Percentiles rank a stretch among this genome's conserved stretches.
These are phyloP conservation scores for Aphelenchoides fujianensis DNA, from an alignment of 1,140 invertebrate species.

Conservation along the genomic window DNA sequence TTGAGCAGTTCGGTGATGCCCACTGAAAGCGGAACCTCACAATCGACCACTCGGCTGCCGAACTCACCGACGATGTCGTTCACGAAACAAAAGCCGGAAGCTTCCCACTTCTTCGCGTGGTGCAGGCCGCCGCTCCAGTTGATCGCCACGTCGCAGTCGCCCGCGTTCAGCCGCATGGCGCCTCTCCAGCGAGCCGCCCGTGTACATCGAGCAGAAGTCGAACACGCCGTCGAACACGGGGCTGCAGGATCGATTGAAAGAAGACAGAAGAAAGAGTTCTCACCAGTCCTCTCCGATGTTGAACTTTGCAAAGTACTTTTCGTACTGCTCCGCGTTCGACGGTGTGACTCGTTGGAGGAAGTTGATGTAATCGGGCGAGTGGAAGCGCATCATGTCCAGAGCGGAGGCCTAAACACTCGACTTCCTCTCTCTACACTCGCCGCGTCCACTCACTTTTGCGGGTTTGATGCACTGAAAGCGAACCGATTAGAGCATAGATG, in stretches of 20 bases:
- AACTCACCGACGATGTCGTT: slow-evolving; percentile 96
- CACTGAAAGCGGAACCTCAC: too few species aligned
- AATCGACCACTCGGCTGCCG: slow-evolving; percentile 70
- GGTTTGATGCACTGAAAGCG: slow-evolving; percentile 39
- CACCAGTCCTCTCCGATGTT: slow-evolving; percentile 97
- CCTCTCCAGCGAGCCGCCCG: slow-evolving; percentile 82
- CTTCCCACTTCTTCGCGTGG: slow-evolving; percentile 99
- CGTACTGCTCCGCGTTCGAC: slow-evolving; percentile 88
- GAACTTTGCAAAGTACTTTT: slow-evolving; percentile 85
- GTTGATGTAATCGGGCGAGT: slow-evolving; percentile 94
- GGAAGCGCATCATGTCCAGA: slow-evolving; percentile 95
- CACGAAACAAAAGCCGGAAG: slow-evolving; percentile 93
- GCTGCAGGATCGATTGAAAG: slow-evolving; percentile 52
- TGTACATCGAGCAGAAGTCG: slow-evolving; percentile 97
- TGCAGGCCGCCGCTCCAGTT: slow-evolving; percentile 99
- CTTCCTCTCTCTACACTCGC: too few species aligned
- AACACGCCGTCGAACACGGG: slow-evolving; percentile 97
- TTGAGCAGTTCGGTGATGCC: slow-evolving; percentile 89
- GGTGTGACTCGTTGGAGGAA: slow-evolving; percentile 92
- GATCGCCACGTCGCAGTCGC: slow-evolving; percentile 85
- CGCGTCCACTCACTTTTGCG: slow-evolving; percentile 70
- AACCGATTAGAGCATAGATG: too few species aligned
- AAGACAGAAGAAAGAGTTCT: too few species aligned
- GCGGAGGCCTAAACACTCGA: slow-evolving; percentile 86
- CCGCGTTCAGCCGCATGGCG: slow-evolving; percentile 86